Conservation (phyloP, 2,113 vertebrate species). For the Pollimyrus isidori region DNA sequence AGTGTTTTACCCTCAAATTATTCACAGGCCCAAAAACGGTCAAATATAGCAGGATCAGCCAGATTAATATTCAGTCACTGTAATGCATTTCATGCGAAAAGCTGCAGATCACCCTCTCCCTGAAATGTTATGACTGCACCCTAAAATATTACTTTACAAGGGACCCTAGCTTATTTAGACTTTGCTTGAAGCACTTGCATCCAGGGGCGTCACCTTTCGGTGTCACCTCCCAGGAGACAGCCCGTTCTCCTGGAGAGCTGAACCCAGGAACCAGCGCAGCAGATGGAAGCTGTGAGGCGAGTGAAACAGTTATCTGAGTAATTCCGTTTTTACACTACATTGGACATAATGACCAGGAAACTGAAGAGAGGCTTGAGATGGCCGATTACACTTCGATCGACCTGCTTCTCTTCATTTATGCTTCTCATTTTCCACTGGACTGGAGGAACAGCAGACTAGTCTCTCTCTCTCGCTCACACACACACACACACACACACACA, state of each 20-base stretch:
- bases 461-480: background rate
- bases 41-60: background rate
- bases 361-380: conserved; percentile 29
- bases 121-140: background rate
- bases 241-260: background rate
- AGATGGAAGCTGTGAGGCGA: conserved; percentile 35
- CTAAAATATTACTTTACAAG: background rate
- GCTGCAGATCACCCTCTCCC: background rate
- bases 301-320: conserved; percentile 31
- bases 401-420: conserved; percentile 42
- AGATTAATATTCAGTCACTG: background rate
- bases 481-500: background rate
- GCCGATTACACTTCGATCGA: conserved; percentile 45
- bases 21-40: background rate
- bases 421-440: conserved; percentile 24
- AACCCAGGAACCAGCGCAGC: conserved; percentile 21
- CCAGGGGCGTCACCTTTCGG: background rate
- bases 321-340: conserved; percentile 39
- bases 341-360: conserved; percentile 42
- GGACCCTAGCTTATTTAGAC: background rate
- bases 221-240: background rate
- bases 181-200: background rate
- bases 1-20: background rate
- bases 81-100: background rate
- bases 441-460: conserved; percentile 15